Evolutionary conservation across 2,888 invertebrate genomes (phyloP).

Genomic region (Campopleginae sp.): DNA sequence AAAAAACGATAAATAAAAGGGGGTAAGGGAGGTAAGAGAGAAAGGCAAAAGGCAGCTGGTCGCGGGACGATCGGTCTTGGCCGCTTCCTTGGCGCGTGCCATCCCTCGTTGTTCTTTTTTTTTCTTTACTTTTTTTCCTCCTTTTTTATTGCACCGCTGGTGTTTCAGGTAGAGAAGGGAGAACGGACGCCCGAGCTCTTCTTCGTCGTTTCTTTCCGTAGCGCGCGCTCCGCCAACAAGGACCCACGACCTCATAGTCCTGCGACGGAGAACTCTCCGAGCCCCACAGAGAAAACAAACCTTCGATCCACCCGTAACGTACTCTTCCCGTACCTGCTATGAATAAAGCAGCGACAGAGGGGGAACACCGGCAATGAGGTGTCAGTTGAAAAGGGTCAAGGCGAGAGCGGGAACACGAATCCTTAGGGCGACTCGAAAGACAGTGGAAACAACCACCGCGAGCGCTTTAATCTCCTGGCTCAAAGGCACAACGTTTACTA

Average conservation of each 20-base stretch:
- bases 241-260: conserved; percentile 49
- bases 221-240: conserved; percentile 70
- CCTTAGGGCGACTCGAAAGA: conserved; percentile 34
- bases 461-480: not conserved
- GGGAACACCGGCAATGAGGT: conserved; percentile 28
- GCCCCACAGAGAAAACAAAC: conserved; percentile 27
- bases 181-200: conserved; percentile 37
- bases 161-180: conserved; percentile 64
- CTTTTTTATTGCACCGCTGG: conserved; percentile 65
- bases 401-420: conserved; percentile 55
- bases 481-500: not conserved
- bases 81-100: conserved; percentile 68
- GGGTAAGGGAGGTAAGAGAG: conserved; percentile 22
- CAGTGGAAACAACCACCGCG: conserved; percentile 17
- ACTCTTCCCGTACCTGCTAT: conserved; percentile 58
- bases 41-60: conserved; percentile 68
- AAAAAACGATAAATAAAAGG: conserved; percentile 34
- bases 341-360: conserved; percentile 24
- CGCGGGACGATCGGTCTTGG: conserved; percentile 64
- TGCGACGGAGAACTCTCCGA: conserved; percentile 42
- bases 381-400: conserved; percentile 63
- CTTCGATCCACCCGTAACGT: conserved; percentile 64
- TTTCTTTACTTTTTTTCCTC: conserved; percentile 40
- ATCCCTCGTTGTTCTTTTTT: conserved; percentile 68
- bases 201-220: conserved; percentile 70